Evolutionary conservation across 2,113 vertebrate genomes (phyloP), one percentile per base, ranked within the genome.

Genomic region (Scolopax mira): DNA sequence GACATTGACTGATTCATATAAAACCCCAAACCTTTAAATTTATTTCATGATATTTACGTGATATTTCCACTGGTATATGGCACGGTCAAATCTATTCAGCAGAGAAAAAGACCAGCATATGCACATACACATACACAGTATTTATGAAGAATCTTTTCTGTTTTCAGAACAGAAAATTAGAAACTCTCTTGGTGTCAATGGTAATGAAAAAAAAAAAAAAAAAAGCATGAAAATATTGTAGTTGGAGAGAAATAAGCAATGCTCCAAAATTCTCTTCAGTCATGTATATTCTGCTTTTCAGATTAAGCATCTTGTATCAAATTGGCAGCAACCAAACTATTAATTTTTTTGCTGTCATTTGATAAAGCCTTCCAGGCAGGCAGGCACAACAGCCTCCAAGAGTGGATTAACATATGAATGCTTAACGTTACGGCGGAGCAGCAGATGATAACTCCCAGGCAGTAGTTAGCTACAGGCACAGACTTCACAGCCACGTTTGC

Each of bases 331-430:
- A 44, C 30, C 44, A 88, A 91, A 69, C 65, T 93, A 88, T 78
- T 91, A 95, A 93, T 96, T 96, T 96, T 96, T 96, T 96, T 94
- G 52, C 72, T 90, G 64, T 91, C 42, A 57, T 78, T 88, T 91
- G 64, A 74, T 80, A 52, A 93, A 90, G 27, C 33, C 37, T 51
- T 84, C n/a, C 51, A 35, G 54, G 82, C 31, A 75, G 52, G 55
- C 54, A 88, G 81, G 72, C 60, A 73, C 27, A 90, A 74, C 90
- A 91, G 39, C 64, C 41, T 89, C 52, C 65, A 75, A 12, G 33
- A 72, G 60, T 55, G 48, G 52, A 90, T 96, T 93, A 93, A 51
- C 91, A 83, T 88, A 88, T 88, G 85, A 93, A 88, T 95, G 71
- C 52, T 70, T 60, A 54, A 30, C 39, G 13, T 82, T 70, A 21